These are phyloP conservation scores for Enteromius radiatus DNA, from an alignment of 2,797 vertebrate genomes.

Conservation along the genomic window DNA sequence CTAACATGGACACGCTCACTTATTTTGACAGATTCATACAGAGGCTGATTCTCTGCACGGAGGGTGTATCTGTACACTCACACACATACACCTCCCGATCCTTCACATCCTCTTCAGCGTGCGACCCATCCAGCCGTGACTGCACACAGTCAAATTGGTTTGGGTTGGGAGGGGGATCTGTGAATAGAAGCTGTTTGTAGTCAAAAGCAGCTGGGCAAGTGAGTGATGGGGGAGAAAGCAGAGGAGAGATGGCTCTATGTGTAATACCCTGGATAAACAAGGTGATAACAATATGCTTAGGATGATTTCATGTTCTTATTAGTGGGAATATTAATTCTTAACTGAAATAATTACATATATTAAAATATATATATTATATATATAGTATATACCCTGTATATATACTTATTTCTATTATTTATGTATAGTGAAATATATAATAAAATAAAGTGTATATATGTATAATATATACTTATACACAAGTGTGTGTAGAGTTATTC, in stretches of 20 bases:
- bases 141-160: slow-evolving; percentile 55
- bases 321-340: neutral
- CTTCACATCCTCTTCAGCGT: slow-evolving; percentile 46
- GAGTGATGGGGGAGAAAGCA: slow-evolving; percentile 21
- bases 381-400: neutral
- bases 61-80: slow-evolving; percentile 46
- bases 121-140: slow-evolving; percentile 50
- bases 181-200: slow-evolving; percentile 42
- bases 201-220: slow-evolving; percentile 39
- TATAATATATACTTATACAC: no score
- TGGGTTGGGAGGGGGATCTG: slow-evolving; percentile 17
- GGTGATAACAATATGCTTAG: neutral
- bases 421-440: no score
- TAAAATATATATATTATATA: neutral
- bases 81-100: slow-evolving; percentile 40
- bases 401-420: no score
- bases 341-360: neutral
- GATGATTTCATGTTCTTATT: neutral
- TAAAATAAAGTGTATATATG: no score
- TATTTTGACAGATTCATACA: slow-evolving; percentile 63
- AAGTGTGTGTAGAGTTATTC: no score
- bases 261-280: slow-evolving; percentile 8
- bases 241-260: neutral
- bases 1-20: slow-evolving; percentile 57
- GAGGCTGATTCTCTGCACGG: slow-evolving; percentile 58